Conservation (phyloP, 2,113 vertebrate genomes). For the Atrichornis clamosus region DNA sequence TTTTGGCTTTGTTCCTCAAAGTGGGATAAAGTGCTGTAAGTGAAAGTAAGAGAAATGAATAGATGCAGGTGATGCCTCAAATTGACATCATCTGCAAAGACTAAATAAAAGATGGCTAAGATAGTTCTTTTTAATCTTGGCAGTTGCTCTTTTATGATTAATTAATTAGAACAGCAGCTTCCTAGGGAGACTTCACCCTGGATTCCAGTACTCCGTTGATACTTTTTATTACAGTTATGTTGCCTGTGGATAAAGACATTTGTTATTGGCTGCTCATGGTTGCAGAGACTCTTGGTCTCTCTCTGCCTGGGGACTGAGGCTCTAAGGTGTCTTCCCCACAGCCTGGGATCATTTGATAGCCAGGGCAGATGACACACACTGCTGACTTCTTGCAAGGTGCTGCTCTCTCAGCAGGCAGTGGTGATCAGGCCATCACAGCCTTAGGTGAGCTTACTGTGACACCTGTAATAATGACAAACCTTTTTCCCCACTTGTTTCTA, state of each 20-base stretch:
- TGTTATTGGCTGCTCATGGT: not conserved
- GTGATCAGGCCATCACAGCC: not conserved
- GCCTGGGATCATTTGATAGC: not conserved
- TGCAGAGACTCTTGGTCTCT: not conserved
- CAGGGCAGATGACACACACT: not conserved
- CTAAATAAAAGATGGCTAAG: not conserved
- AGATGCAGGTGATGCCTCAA: not conserved
- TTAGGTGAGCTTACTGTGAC: not conserved
- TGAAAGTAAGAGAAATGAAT: not conserved
- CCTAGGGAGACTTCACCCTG: not conserved
- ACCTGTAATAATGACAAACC: not conserved
- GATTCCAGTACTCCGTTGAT: not conserved
- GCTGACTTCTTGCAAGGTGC: not conserved
- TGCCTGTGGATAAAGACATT: not conserved
- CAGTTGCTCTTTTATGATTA: not conserved
- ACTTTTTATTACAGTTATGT: not conserved
- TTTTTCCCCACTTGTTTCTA: not conserved
- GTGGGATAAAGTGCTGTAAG: not conserved
- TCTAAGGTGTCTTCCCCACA: not conserved
- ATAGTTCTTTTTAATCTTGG: not conserved
- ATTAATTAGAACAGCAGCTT: conserved; percentile 26
- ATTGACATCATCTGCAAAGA: not conserved
- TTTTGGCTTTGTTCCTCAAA: not conserved
- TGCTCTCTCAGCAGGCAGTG: not conserved
- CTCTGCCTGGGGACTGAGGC: not conserved